These are phyloP conservation scores for Caiman crocodilus DNA, from an alignment of 2,797 vertebrate species.

Conservation along the genomic window DNA sequence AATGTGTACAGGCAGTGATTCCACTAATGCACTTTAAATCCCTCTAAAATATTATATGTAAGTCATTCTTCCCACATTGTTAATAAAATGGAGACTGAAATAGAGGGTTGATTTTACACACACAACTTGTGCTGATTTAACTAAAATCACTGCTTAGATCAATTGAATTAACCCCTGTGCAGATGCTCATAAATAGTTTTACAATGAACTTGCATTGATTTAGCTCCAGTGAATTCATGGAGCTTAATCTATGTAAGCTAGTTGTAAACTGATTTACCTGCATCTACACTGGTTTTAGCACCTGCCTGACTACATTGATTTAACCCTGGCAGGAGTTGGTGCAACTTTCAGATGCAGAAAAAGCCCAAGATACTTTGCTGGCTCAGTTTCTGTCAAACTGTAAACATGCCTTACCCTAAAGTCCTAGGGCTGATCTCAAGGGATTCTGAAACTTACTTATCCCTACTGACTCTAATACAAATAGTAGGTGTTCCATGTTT, in stretches of 20 bases:
- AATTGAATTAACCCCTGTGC: fast-evolving
- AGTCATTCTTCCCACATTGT: not conserved
- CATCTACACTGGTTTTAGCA: fast-evolving
- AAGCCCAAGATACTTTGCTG: not conserved
- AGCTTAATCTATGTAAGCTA: not conserved
- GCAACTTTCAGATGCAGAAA: not conserved
- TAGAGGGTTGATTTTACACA: no score
- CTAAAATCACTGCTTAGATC: fast-evolving
- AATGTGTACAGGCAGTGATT: not conserved
- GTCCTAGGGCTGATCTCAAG: no score
- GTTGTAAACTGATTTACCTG: fast-evolving
- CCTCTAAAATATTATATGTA: not conserved
- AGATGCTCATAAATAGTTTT: fast-evolving
- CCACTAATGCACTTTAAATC: no score
- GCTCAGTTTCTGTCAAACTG: no score
- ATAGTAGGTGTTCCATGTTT: no score
- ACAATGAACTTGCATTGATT: not conserved
- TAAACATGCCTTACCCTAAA: no score
- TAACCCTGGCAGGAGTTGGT: not conserved
- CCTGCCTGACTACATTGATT: not conserved
- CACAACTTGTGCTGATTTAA: not conserved
- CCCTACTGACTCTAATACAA: no score
- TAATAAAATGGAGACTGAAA: not conserved
- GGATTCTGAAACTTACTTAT: no score
- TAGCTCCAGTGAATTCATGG: not conserved